Conservation (phyloP, 2,888 invertebrate genomes). For the Tridacna crocea region DNA sequence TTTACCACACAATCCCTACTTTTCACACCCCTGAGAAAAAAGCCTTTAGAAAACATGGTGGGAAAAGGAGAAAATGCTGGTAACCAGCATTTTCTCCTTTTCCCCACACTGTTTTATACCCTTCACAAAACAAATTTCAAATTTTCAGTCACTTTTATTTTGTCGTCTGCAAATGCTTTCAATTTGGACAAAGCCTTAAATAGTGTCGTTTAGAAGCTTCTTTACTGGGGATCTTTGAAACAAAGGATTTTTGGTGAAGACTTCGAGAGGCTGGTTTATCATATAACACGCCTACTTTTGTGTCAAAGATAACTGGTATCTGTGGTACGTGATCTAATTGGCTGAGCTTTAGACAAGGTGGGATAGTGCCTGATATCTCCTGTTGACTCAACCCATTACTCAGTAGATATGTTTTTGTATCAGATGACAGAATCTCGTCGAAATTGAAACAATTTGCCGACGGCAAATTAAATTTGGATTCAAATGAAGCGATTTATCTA, state of each 20-base stretch:
- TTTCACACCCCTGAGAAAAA: too few species aligned
- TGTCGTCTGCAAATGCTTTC: too few species aligned
- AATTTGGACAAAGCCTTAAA: too few species aligned
- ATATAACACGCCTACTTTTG: too few species aligned
- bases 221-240: not conserved
- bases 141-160: too few species aligned
- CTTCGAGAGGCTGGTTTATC: not conserved
- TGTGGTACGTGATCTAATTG: conserved; percentile 38
- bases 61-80: not conserved
- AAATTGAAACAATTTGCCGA: not conserved
- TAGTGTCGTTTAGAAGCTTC: too few species aligned
- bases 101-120: conserved; percentile 3
- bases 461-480: not conserved
- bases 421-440: not conserved
- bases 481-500: too few species aligned
- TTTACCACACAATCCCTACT: too few species aligned
- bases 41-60: not conserved
- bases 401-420: too few species aligned
- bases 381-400: conserved; percentile 27
- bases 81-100: conserved; percentile 6
- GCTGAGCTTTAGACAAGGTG: conserved; percentile 37
- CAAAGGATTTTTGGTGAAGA: not conserved
- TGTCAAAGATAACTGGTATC: not conserved
- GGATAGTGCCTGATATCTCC: conserved; percentile 39
- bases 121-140: too few species aligned